Percentiles rank a stretch among this genome's conserved stretches.
These are phyloP conservation scores for Chamaetylas fuelleborni DNA, from an alignment of 2,113 vertebrate genomes.

Conservation along the genomic window DNA sequence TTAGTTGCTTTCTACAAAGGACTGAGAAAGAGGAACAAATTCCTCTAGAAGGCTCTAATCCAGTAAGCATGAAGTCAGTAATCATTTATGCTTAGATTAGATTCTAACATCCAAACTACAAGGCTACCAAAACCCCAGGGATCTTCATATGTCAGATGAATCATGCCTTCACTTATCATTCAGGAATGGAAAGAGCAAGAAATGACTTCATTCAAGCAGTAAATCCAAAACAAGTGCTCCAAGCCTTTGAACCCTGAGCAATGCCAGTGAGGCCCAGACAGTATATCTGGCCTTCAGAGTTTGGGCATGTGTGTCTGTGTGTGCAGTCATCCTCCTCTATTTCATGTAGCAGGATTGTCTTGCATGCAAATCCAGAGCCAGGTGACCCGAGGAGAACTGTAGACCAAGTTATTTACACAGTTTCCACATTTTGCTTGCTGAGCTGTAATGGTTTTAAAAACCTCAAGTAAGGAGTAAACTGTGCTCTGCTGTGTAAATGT, in stretches of 20 bases:
- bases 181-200: neutral
- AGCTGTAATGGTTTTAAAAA: conserved; percentile 53
- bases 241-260: neutral
- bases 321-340: neutral
- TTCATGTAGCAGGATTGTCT: conserved; percentile 23
- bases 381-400: neutral
- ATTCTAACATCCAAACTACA: neutral
- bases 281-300: neutral
- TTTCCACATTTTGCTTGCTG: conserved; percentile 51
- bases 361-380: neutral
- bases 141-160: conserved; percentile 1
- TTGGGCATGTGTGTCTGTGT: neutral
- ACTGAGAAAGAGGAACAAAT: neutral
- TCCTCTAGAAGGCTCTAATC: neutral
- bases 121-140: neutral
- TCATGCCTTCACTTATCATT: conserved; percentile 15
- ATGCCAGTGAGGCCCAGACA: neutral
- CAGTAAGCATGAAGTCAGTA: neutral
- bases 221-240: conserved; percentile 6
- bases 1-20: neutral
- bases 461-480: conserved; percentile 38
- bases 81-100: neutral
- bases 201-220: conserved; percentile 1
- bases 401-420: conserved; percentile 46
- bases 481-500: conserved; percentile 51